Conservation (phyloP, 2,888 invertebrate species). For the Aspidiotus destructor region DNA sequence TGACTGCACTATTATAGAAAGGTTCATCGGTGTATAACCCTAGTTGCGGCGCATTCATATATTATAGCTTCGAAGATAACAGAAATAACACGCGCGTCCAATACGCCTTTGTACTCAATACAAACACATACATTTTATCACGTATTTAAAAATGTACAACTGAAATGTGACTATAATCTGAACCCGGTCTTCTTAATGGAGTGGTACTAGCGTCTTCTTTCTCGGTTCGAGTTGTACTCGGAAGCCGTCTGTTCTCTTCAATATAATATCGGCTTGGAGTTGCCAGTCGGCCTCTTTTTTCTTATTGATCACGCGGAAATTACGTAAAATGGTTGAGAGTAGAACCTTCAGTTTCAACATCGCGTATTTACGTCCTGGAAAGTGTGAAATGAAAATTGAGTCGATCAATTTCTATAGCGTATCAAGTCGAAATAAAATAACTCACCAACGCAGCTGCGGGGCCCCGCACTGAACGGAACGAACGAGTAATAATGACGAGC, state of each 20-base stretch:
- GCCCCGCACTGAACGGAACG: conserved; percentile 73
- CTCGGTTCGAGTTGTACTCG: conserved; percentile 61
- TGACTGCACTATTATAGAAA: too few relatives aligned
- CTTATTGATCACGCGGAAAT: conserved; percentile 60
- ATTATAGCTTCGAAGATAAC: not conserved
- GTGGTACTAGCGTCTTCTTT: conserved; percentile 40
- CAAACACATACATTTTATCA: conserved; percentile 15
- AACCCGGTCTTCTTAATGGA: too few relatives aligned
- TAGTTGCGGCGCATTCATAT: too few relatives aligned
- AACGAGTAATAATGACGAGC: conserved; percentile 71
- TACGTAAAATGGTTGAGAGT: conserved; percentile 62
- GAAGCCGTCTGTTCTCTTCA: conserved; percentile 68
- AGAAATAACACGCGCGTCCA: not conserved
- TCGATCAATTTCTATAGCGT: too few relatives aligned
- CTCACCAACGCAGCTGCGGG: conserved; percentile 68
- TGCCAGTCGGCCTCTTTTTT: conserved; percentile 58
- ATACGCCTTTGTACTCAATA: conserved; percentile 7
- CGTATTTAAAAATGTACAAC: conserved; percentile 18
- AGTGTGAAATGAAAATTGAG: too few relatives aligned
- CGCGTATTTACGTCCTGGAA: conserved; percentile 64
- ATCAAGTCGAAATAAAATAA: not conserved
- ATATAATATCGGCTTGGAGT: conserved; percentile 64
- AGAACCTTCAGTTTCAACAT: conserved; percentile 70
- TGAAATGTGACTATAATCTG: conserved; percentile 3
- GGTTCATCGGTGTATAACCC: too few relatives aligned